Conservation (phyloP, 2,113 vertebrate species). For the Nasalis larvatus region DNA sequence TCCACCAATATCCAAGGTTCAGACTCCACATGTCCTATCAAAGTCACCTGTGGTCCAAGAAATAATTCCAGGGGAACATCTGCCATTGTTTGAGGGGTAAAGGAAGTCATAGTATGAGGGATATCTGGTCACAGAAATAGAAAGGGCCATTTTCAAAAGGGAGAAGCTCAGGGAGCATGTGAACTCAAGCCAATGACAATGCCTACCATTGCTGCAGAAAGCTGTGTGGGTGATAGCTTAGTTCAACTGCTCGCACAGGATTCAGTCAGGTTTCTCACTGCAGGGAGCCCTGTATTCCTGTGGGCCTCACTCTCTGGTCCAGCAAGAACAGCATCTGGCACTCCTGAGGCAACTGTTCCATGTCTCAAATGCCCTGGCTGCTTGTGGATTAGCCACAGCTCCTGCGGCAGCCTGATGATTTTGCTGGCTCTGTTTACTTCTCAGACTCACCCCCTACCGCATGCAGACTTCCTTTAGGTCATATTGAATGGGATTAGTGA, state of each 20-base stretch:
- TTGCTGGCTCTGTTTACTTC: not conserved
- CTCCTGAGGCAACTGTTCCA: not conserved
- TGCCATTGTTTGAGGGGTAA: not conserved
- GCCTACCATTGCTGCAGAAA: not conserved
- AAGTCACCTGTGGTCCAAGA: not conserved
- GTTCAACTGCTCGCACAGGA: not conserved
- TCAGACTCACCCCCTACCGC: not conserved
- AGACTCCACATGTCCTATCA: not conserved
- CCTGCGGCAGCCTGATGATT: fast-evolving
- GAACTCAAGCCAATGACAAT: not conserved
- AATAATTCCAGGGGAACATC: not conserved
- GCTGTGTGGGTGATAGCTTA: not conserved
- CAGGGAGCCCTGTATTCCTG: too few relatives aligned
- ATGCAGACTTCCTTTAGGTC: not conserved
- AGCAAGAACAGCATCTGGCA: not conserved
- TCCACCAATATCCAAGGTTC: not conserved
- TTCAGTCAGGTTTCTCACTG: not conserved
- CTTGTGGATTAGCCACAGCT: not conserved
- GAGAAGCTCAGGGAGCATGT: not conserved
- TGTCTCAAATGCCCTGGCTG: not conserved
- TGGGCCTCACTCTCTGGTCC: not conserved
- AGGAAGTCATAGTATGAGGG: not conserved
- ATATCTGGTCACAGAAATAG: not conserved
- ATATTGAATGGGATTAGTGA: too few relatives aligned
- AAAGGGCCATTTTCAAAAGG: not conserved